Conservation (phyloP, 2,888 invertebrate species). For the Chesias legatella region DNA sequence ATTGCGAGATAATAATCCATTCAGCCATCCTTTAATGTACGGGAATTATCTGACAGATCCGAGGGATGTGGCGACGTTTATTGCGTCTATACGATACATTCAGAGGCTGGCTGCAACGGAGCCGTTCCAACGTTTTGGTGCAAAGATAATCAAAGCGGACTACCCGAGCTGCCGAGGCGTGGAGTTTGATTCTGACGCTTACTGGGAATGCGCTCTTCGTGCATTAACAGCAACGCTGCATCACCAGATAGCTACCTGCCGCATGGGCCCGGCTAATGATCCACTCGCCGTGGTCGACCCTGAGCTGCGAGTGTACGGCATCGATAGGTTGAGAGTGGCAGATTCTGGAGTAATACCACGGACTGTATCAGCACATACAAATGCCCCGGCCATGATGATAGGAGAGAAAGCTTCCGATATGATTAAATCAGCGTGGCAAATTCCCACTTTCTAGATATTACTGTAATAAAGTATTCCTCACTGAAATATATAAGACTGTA, state of each 20-base stretch:
- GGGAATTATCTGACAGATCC: conserved; percentile 88
- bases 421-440: conserved; percentile 74
- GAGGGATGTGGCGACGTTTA: conserved; percentile 79
- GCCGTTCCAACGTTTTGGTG: conserved; percentile 80
- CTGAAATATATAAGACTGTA: too few relatives aligned
- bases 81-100: conserved; percentile 82
- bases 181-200: conserved; percentile 81
- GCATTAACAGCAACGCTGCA: conserved; percentile 82
- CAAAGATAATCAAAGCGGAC: conserved; percentile 71
- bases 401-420: conserved; percentile 86
- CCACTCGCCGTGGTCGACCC: conserved; percentile 83
- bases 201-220: conserved; percentile 85
- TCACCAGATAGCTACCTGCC: conserved; percentile 85
- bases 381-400: conserved; percentile 85
- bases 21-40: conserved; percentile 87
- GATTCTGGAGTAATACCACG: conserved; percentile 85
- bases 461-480: too few relatives aligned
- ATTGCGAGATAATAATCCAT: conserved; percentile 86
- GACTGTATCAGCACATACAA: conserved; percentile 83
- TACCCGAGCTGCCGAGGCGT: conserved; percentile 74
- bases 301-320: conserved; percentile 81
- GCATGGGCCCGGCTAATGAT: conserved; percentile 85
- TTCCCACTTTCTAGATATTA: conserved; percentile 3
- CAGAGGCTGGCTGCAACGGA: conserved; percentile 79
- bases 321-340: conserved; percentile 81